Evolutionary conservation across 2,113 vertebrate species (phyloP), one percentile per base, ranked within the genome.

Genomic region (Syngnathoides biaculeatus): DNA sequence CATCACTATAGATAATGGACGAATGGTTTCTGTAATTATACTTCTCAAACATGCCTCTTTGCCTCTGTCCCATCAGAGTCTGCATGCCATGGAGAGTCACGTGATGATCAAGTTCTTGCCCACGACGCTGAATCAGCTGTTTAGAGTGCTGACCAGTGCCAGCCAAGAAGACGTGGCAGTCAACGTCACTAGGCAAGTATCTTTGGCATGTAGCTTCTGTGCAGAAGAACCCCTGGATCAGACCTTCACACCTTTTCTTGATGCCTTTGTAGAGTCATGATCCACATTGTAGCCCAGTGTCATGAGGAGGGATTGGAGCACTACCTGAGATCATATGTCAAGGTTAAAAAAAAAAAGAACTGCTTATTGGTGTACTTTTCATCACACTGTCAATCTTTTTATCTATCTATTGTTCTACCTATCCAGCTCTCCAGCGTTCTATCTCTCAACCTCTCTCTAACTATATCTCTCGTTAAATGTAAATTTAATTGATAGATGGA

Each of bases 61-160:
- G n/a, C 53, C 57, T 10, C 64, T 75, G 30, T 68, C 2, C 19
- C 47, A 22, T 62, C 77, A 93, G 97, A 98, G 97, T 83, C 92
- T 99, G 53, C 97, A 98, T 53, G 97, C 97, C 0, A 97, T 98
- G 95, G 97, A 99, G 83, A 93, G 94, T 68, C 94, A 98, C 3
- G 97, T 97, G 85, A 96, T 99, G 96, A 95, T 98, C 53, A 94
- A 96, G 84, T 99, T 99, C 87, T 88, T 99, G 74, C 97, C 97
- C 72, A 99, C 97, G 64, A 91, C 93, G 72, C 91, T 99, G 50
- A 99, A 99, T 89, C 97, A 98, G 82, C 90, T 99, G 38, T 98
- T 98, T n/a, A 86, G 96, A 63, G 96, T 99, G 75, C 93, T 99
- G 55, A 97, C 94, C 68, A 93, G 93, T 63, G 92, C 95, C 73